A percentile compares a stretch with the other conserved stretches of the same genome.
Evolutionary conservation across 2,113 vertebrate species (phyloP).

Genomic region (Stomatorhinus ivindoensis): DNA sequence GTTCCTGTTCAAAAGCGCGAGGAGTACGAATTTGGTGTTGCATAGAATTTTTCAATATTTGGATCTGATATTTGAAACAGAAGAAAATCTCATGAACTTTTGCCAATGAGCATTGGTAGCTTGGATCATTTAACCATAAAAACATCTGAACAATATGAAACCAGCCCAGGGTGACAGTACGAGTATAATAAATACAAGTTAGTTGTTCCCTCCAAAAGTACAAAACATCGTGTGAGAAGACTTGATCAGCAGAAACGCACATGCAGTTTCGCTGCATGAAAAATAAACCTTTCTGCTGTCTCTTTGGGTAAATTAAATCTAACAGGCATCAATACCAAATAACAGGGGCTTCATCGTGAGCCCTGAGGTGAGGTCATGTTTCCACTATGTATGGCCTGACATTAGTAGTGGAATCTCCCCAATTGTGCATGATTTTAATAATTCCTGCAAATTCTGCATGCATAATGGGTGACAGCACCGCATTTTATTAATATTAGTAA

Average conservation of each 20-base stretch:
- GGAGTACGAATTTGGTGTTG: neutral
- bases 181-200: neutral
- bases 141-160: neutral
- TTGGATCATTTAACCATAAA: neutral
- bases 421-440: neutral
- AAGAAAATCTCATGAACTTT: neutral
- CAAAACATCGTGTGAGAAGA: neutral
- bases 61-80: neutral
- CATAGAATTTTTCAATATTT: neutral
- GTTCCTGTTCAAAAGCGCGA: constrained; percentile 7
- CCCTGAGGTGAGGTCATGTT: neutral
- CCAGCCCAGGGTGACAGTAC: neutral
- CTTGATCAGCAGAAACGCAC: neutral
- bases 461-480: neutral
- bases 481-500: neutral
- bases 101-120: neutral
- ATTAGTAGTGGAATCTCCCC: neutral
- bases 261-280: neutral
- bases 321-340: neutral
- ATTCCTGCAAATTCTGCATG: neutral
- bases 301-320: neutral
- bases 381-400: neutral
- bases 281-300: neutral
- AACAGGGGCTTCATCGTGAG: neutral
- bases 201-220: neutral